phyloP scores from a whole-genome alignment of 2,888 invertebrate genomes.

The Hemicrepidius hirtus region DNA sequence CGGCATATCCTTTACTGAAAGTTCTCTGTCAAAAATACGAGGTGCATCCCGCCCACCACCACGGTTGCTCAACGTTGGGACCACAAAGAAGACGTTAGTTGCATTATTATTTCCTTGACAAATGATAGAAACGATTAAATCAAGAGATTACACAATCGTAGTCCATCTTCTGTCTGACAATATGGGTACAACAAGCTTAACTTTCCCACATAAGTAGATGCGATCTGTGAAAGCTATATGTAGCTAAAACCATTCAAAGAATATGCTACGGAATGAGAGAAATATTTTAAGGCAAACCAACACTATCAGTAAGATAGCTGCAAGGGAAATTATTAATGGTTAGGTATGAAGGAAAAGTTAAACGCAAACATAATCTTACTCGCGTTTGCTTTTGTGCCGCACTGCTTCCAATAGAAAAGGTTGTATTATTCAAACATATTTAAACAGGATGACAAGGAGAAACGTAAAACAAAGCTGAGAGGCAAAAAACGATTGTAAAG shows the following conservation, averaged over 20 bases:
- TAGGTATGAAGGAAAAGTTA: conserved; percentile 32
- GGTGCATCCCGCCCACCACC: conserved; percentile 19
- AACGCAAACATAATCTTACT: conserved; percentile 26
- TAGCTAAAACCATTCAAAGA: background rate
- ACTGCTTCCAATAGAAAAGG: conserved; percentile 16
- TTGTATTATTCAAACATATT: conserved; percentile 36
- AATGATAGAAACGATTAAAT: conserved; percentile 49
- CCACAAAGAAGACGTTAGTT: conserved; percentile 38
- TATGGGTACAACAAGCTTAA: conserved; percentile 18
- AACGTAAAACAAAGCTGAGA: conserved; percentile 37
- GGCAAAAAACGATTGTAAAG: conserved; percentile 38
- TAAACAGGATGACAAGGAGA: conserved; percentile 37
- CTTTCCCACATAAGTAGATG: conserved; percentile 26
- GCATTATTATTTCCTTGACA: conserved; percentile 45
- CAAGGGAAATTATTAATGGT: conserved; percentile 32
- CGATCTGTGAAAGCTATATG: conserved; percentile 25
- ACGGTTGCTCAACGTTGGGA: background rate
- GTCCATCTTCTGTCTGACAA: conserved; percentile 24
- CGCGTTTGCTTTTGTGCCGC: conserved; percentile 26
- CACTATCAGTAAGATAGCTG: conserved; percentile 5
- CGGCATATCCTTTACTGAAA: background rate
- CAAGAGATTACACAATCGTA: conserved; percentile 39
- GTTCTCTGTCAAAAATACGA: background rate
- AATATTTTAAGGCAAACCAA: conserved; percentile 13
- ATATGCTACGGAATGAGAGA: background rate